Evolutionary conservation across 1,140 invertebrate genomes (phyloP).

Genomic region (Aphelenchoides avenae): DNA sequence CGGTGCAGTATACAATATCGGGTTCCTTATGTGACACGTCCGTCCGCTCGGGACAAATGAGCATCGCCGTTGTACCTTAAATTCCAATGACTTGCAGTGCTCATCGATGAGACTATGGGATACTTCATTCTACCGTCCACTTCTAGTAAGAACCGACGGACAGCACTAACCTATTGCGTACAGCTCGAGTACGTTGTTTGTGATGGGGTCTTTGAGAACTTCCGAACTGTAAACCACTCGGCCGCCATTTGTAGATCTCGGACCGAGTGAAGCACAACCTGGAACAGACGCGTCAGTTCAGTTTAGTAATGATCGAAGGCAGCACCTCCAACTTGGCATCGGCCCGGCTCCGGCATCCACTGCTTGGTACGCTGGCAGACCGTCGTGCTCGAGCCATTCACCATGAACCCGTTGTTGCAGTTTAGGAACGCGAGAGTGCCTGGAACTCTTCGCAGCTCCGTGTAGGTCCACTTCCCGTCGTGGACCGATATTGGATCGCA

Average conservation of each 20-base stretch:
- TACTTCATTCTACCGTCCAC: neutral
- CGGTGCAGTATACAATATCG: constrained; percentile 14
- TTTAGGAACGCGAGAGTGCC: too few species aligned
- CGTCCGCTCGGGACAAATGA: constrained; percentile 9
- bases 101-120: neutral
- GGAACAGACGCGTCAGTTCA: too few species aligned
- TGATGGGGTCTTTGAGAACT: neutral
- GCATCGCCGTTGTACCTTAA: constrained; percentile 3
- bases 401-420: too few species aligned
- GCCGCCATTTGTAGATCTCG: constrained; percentile 2
- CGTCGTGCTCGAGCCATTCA: too few species aligned
- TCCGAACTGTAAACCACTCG: constrained; percentile 1
- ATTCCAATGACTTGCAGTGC: constrained; percentile 1
- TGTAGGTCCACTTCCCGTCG: too few species aligned
- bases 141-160: neutral
- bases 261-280: too few species aligned
- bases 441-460: too few species aligned
- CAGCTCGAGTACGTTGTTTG: constrained; percentile 1
- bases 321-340: too few species aligned
- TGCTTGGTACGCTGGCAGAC: too few species aligned
- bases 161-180: neutral
- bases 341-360: too few species aligned
- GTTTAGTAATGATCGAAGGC: too few species aligned
- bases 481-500: too few species aligned
- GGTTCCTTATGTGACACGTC: constrained; percentile 5